A percentile compares a stretch with the other conserved stretches of the same genome.
These are phyloP conservation scores for Teleiodes luculella DNA, from an alignment of 2,888 invertebrate genomes.

Conservation along the genomic window DNA sequence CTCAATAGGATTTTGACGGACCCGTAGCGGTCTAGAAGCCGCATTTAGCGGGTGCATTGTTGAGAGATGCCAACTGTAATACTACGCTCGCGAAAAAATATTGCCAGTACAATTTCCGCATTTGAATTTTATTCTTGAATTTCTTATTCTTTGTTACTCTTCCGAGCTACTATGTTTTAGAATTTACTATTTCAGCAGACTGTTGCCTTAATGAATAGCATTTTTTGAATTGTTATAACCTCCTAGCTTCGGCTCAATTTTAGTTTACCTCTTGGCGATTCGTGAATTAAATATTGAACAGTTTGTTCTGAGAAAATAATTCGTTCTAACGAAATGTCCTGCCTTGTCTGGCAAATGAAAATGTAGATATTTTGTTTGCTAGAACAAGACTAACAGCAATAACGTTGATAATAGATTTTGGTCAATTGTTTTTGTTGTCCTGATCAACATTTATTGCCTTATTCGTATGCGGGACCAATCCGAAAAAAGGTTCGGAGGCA, in stretches of 20 bases:
- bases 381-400: slow-evolving; percentile 40
- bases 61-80: slow-evolving; percentile 20
- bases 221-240: too few relatives aligned
- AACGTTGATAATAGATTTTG: slow-evolving; percentile 56
- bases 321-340: too few relatives aligned
- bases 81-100: background rate
- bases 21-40: slow-evolving; percentile 39
- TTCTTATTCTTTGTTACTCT: background rate
- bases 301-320: too few relatives aligned
- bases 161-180: background rate
- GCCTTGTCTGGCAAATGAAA: too few relatives aligned
- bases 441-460: slow-evolving; percentile 70
- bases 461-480: slow-evolving; percentile 67
- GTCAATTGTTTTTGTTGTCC: slow-evolving; percentile 64
- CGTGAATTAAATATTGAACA: background rate
- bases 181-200: background rate
- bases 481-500: slow-evolving; percentile 57
- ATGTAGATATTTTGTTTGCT: background rate
- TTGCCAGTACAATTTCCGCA: background rate
- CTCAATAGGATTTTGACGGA: slow-evolving; percentile 69
- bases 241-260: too few relatives aligned
- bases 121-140: slow-evolving; percentile 10
- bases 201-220: too few relatives aligned
- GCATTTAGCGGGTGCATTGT: slow-evolving; percentile 42
- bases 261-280: background rate